Conservation (phyloP, 2,113 vertebrate species). For the Odontophorus gujanensis region DNA sequence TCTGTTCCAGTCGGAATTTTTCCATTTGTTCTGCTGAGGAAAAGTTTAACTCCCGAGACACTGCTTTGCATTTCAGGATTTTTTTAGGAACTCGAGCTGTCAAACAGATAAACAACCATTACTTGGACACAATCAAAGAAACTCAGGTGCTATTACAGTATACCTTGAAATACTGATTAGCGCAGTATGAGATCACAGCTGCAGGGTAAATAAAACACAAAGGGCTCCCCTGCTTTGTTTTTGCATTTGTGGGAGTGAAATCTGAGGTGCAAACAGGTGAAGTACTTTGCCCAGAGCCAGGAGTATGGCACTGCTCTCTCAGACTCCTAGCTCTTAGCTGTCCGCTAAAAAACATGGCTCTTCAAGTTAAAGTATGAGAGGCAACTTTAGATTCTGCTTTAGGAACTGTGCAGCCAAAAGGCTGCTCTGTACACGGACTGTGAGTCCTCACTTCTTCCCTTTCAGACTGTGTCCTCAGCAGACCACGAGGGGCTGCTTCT, state of each 20-base stretch:
- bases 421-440: background rate
- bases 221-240: background rate
- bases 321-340: background rate
- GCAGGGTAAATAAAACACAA: background rate
- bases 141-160: background rate
- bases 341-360: background rate
- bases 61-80: slow-evolving; percentile 98
- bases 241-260: background rate
- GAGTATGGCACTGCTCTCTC: background rate
- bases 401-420: background rate
- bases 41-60: slow-evolving; percentile 98
- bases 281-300: background rate
- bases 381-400: background rate
- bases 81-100: slow-evolving; percentile 98
- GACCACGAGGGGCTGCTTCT: background rate
- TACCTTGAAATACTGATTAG: background rate
- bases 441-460: background rate
- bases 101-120: slow-evolving; percentile 50
- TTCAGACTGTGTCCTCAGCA: background rate
- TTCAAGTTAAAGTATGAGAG: background rate
- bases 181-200: background rate
- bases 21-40: slow-evolving; percentile 98
- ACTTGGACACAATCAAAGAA: background rate
- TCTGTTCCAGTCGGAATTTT: slow-evolving; percentile 98
- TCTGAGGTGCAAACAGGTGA: background rate